A percentile compares a stretch with the other conserved stretches of the same genome.
These are phyloP conservation scores for Helicoverpa zea DNA, from an alignment of 1,140 invertebrate genomes.

Conservation along the genomic window DNA sequence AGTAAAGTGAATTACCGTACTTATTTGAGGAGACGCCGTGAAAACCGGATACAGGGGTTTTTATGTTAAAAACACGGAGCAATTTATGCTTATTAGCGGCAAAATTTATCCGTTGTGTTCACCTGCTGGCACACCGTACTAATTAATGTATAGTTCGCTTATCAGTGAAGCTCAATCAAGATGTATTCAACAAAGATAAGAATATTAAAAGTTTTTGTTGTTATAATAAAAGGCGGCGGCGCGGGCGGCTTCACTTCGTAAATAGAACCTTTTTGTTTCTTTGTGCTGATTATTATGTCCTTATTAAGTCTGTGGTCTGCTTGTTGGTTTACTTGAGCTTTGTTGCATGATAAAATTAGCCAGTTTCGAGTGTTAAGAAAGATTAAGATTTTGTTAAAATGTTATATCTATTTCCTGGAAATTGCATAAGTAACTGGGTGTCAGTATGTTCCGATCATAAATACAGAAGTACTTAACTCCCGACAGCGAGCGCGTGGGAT, in stretches of 20 bases:
- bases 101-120: conserved; percentile 16
- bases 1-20: not conserved
- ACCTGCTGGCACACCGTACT: not conserved
- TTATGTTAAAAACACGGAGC: conserved; percentile 4
- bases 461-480: too few species aligned
- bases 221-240: not conserved
- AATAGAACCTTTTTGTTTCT: not conserved
- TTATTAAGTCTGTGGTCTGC: not conserved
- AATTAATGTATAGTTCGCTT: conserved; percentile 26
- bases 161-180: conserved; percentile 21
- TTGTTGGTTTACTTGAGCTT: not conserved
- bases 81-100: conserved; percentile 43
- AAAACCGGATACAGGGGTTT: conserved; percentile 12
- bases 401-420: too few species aligned
- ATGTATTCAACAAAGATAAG: conserved; percentile 30
- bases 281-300: not conserved
- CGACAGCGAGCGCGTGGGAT: too few species aligned
- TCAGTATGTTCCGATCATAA: too few species aligned
- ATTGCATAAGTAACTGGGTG: too few species aligned
- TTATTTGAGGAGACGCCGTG: not conserved
- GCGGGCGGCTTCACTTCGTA: not conserved
- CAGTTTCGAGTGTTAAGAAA: too few species aligned
- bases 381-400: too few species aligned
- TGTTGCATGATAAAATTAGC: too few species aligned
- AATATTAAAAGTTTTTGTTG: conserved; percentile 14